Base-by-base conservation (phyloP, 2,888 invertebrate species). In the Boloria selene region DNA sequence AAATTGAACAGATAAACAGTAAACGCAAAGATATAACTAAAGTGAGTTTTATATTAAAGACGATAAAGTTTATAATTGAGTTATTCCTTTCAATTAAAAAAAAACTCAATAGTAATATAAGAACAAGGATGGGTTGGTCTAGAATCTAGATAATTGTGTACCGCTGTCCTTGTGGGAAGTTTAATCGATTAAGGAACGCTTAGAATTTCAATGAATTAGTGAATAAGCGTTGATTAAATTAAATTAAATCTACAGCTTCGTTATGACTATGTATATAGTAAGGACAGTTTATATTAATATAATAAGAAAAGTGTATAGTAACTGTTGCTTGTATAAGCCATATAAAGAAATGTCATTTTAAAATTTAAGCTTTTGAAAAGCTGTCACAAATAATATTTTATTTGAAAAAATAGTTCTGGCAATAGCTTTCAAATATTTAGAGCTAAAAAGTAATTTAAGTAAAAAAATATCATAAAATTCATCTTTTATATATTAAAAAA, bases 91-190 rank as follows among this genome's bases (percentile, higher is more conserved):
- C 44, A 2, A 22, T n/a, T 56, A 7, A 26, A 45, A 22, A 16
- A n/a, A 45, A 16, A n/a, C 4, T 44, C 17, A n/a, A 22, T 22
- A 56, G 45, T 13, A 38, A 55, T 58, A 59, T 50, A 63, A 31
- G 59, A 44, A 59, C 53, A 67, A 62, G 62, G 54, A 54, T 42
- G 49, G 53, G 61, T 59, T 50, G 45, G 49, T 38, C 31, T 38
- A 38, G 31, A 38, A 45, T 63, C 62, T 59, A 63, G 52, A 63
- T 63, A 50, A 50, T 44, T 17, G 31, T 50, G 47, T 59, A 67
- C 47, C 38, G 63, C 59, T 54, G 63, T 63, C 67, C 67, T 67
- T 67, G 59, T 54, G 49, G 44, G 53, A 26, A 26, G 5, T 55
- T 60, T 51, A 53, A 59, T 60, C 59, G 60, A 67, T 67, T 67